Evolutionary conservation across 2,113 vertebrate species (phyloP).

Genomic region (Mastomys natalensis): DNA sequence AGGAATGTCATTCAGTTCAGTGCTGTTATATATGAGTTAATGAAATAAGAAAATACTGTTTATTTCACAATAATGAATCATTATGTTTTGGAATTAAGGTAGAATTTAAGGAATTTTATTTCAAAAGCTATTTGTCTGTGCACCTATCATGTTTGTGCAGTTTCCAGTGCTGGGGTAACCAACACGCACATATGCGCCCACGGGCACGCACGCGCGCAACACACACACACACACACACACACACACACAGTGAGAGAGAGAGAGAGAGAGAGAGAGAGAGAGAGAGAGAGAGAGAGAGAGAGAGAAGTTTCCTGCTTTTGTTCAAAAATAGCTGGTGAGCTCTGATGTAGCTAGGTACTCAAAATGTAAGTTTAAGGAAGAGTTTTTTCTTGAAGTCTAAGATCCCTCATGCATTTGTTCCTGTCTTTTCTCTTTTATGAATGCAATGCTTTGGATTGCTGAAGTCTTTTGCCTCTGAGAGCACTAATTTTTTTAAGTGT

Average conservation of each 20-base stretch:
- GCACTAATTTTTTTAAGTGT: constrained; percentile 5
- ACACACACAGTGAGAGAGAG: not conserved
- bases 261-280: too few species aligned
- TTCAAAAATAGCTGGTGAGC: constrained; percentile 2
- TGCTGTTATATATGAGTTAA: constrained; percentile 94
- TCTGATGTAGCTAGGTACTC: constrained; percentile 26
- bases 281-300: too few species aligned
- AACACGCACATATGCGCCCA: not conserved
- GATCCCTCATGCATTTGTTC: not conserved
- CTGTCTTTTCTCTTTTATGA: constrained; percentile 24
- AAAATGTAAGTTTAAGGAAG: constrained; percentile 45
- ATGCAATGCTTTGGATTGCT: constrained; percentile 25
- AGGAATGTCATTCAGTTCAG: constrained; percentile 96
- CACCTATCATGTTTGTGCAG: constrained; percentile 71
- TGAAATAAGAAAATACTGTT: constrained; percentile 98
- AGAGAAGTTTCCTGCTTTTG: not conserved
- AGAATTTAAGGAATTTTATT: constrained; percentile 93
- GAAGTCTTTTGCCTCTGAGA: constrained; percentile 33
- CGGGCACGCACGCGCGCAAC: too few species aligned
- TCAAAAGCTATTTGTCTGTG: constrained; percentile 84
- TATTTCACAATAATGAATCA: constrained; percentile 94
- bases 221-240: too few species aligned
- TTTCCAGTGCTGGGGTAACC: not conserved
- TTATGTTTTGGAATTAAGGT: constrained; percentile 93
- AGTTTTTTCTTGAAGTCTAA: not conserved